Conservation (phyloP, 1,140 invertebrate species). For the Cryptotermes secundus region DNA sequence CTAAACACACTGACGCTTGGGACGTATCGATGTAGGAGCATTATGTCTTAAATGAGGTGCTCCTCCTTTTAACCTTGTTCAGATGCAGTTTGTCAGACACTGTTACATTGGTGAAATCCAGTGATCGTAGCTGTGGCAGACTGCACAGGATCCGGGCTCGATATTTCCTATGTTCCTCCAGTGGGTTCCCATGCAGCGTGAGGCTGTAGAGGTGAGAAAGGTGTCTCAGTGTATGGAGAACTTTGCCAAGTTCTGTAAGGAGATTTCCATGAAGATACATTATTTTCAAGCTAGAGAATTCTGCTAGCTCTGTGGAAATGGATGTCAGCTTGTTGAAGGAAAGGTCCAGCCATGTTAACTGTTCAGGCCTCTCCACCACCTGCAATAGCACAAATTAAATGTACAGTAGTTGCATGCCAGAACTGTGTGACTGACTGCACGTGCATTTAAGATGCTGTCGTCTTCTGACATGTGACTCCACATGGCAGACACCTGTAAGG, state of each 20-base stretch:
- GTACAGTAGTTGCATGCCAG: too few species aligned
- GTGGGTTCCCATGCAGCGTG: constrained; percentile 43
- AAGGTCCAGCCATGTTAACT: constrained; percentile 43
- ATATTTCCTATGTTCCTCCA: constrained; percentile 41
- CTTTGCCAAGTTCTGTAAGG: constrained; percentile 37
- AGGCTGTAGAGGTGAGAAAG: constrained; percentile 40
- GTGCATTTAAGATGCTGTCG: too few species aligned
- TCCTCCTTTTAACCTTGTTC: not conserved
- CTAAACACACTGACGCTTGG: too few species aligned
- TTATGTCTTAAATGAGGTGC: too few species aligned
- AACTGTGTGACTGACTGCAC: too few species aligned
- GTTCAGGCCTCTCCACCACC: constrained; percentile 40
- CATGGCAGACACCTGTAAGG: too few species aligned
- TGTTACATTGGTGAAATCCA: constrained; percentile 44
- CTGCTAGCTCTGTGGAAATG: constrained; percentile 39
- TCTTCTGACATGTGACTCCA: too few species aligned
- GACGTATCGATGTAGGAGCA: too few species aligned
- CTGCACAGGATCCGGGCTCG: constrained; percentile 36
- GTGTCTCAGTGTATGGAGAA: constrained; percentile 34
- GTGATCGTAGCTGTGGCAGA: constrained; percentile 38
- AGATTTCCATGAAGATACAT: constrained; percentile 44
- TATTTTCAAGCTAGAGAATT: constrained; percentile 41
- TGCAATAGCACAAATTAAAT: constrained; percentile 17
- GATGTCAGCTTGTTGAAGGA: constrained; percentile 40
- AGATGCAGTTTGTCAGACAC: constrained; percentile 28